Conservation (phyloP, 2,797 vertebrate genomes). For the Coreius guichenoti region DNA sequence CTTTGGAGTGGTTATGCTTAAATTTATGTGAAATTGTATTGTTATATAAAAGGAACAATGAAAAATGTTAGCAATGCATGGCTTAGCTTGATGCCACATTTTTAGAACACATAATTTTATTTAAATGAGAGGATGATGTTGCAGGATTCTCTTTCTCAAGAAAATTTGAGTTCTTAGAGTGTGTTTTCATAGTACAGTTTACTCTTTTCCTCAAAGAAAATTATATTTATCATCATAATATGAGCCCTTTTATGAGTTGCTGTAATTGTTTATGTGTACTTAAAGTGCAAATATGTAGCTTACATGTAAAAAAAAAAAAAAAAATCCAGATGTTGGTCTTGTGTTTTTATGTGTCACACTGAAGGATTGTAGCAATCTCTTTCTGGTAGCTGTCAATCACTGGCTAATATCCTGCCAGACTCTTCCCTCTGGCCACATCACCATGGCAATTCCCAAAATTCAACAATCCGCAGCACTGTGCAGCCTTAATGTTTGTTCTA, state of each 20-base stretch:
- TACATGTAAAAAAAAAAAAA: not conserved
- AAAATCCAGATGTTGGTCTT: not conserved
- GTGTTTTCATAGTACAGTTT: not conserved
- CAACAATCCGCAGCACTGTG: slow-evolving; percentile 32
- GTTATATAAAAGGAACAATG: not conserved
- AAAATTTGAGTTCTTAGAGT: not conserved
- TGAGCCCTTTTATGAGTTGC: not conserved
- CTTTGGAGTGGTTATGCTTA: not conserved
- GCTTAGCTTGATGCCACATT: not conserved
- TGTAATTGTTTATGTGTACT: not conserved
- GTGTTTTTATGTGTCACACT: not conserved
- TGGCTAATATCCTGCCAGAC: not conserved
- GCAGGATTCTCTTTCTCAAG: not conserved
- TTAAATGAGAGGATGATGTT: not conserved
- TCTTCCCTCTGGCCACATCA: slow-evolving; percentile 31
- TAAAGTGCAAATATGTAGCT: not conserved
- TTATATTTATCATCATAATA: not conserved
- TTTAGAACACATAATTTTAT: no score
- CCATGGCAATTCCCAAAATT: slow-evolving; percentile 26
- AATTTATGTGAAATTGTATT: not conserved
- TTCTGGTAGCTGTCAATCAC: not conserved
- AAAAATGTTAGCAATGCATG: not conserved
- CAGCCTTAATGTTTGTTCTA: slow-evolving; percentile 34
- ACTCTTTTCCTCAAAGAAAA: not conserved
- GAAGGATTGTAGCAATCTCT: not conserved